Percentiles rank a stretch among this genome's conserved stretches.
Evolutionary conservation across 2,113 vertebrate species (phyloP).

Genomic region (Oreotragus oreotragus): DNA sequence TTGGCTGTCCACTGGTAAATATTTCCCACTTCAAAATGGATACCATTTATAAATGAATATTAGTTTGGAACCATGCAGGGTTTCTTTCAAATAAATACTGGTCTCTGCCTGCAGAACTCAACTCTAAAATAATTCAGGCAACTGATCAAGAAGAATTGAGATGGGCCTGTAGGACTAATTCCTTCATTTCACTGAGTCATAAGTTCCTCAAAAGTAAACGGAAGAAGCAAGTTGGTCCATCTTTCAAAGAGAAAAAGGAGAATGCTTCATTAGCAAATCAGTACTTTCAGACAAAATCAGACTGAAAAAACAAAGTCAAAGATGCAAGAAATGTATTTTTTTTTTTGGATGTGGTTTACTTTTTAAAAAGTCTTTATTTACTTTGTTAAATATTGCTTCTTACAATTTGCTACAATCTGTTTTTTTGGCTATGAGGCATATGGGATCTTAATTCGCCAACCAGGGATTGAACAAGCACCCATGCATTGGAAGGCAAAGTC

Average conservation of each 20-base stretch:
- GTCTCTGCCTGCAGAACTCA: background rate
- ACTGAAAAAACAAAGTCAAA: constrained; percentile 17
- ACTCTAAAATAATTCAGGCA: background rate
- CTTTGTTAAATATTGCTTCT: background rate
- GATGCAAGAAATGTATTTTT: background rate
- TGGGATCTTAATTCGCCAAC: background rate
- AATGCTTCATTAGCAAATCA: background rate
- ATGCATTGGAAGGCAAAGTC: background rate
- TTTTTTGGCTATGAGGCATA: background rate
- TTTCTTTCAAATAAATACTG: background rate
- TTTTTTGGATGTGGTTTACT: background rate
- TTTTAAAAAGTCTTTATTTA: background rate
- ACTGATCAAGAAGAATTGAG: background rate
- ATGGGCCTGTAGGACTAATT: background rate
- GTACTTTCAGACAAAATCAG: background rate
- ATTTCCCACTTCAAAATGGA: background rate
- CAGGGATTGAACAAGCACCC: background rate
- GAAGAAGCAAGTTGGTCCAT: background rate
- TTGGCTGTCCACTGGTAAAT: background rate
- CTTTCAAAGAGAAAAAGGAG: background rate
- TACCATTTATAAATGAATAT: background rate
- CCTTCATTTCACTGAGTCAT: background rate
- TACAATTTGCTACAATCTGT: background rate
- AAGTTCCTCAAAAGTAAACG: background rate
- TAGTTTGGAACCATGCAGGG: background rate